phyloP scores from a whole-genome alignment of 2,888 invertebrate genomes.

The Malachius bipustulatus region DNA sequence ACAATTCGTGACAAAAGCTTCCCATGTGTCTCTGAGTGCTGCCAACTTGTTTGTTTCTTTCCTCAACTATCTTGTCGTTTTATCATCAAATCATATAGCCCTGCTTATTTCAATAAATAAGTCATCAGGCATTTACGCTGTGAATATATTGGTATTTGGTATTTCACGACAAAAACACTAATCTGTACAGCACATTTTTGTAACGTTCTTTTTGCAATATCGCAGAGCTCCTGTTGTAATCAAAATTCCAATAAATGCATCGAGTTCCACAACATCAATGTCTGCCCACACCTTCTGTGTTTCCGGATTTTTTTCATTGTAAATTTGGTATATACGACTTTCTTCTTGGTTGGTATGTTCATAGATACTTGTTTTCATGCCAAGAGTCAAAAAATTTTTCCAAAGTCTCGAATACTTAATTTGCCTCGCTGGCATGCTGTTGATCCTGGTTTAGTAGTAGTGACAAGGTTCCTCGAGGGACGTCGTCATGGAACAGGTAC shows the following conservation, averaged over 20 bases:
- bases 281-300: slow-evolving; percentile 1
- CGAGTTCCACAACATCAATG: slow-evolving; percentile 3
- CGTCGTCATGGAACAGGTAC: background rate
- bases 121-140: slow-evolving; percentile 1
- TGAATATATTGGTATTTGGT: no score
- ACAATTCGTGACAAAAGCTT: slow-evolving; percentile 3
- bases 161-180: background rate
- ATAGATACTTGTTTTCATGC: slow-evolving; percentile 3
- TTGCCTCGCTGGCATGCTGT: slow-evolving; percentile 5
- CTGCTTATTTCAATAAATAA: background rate
- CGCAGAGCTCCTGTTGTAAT: slow-evolving; percentile 3
- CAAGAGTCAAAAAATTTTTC: background rate
- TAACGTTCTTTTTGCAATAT: background rate
- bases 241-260: slow-evolving; percentile 1
- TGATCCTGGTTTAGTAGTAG: slow-evolving; percentile 3
- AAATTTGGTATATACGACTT: slow-evolving; percentile 1
- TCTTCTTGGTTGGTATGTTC: slow-evolving; percentile 2
- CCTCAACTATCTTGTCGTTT: background rate
- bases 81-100: background rate
- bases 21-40: slow-evolving; percentile 2
- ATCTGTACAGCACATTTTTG: slow-evolving; percentile 2
- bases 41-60: background rate
- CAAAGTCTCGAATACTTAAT: slow-evolving; percentile 4
- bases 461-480: slow-evolving; percentile 4
- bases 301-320: slow-evolving; percentile 3